A percentile compares a stretch with the other conserved stretches of the same genome.
phyloP scores from a whole-genome alignment of 1,140 invertebrate species.

The Solenopsis fugax region DNA sequence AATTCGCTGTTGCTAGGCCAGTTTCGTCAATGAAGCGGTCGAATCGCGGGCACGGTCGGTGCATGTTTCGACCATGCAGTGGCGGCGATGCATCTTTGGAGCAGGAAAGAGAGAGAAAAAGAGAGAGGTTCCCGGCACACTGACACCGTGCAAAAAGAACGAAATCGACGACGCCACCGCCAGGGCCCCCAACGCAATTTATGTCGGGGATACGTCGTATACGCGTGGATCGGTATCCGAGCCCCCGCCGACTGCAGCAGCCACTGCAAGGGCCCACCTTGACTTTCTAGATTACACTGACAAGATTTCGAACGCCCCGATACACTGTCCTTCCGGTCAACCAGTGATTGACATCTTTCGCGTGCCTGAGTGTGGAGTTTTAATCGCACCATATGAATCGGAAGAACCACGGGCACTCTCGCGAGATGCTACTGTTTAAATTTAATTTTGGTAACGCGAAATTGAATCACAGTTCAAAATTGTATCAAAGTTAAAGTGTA shows the following conservation, averaged over 20 bases:
- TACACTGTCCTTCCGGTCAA: not conserved
- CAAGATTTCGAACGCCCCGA: slow-evolving; percentile 29
- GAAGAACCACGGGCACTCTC: not conserved
- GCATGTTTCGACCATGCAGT: not conserved
- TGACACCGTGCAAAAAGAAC: slow-evolving; percentile 54
- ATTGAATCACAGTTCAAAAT: not conserved
- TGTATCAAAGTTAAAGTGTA: not conserved
- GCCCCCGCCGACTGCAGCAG: not conserved
- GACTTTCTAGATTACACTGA: slow-evolving; percentile 40
- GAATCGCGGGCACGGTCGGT: not conserved
- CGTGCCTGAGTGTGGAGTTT: not conserved
- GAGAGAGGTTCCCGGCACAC: not conserved
- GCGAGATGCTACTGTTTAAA: not conserved
- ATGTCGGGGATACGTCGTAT: slow-evolving; percentile 47
- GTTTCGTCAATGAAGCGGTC: slow-evolving; percentile 38
- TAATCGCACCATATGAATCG: not conserved
- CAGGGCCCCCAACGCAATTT: slow-evolving; percentile 41
- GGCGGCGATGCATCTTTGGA: slow-evolving; percentile 1
- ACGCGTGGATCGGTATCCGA: slow-evolving; percentile 22
- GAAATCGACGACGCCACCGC: slow-evolving; percentile 39
- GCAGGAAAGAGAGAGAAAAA: not conserved
- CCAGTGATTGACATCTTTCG: not conserved
- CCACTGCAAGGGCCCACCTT: not conserved
- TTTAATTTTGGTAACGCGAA: not conserved
- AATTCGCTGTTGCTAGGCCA: slow-evolving; percentile 46